Evolutionary conservation across 2,888 invertebrate genomes (phyloP), one percentile per base, ranked within the genome.

Genomic region (Baccha elongata): DNA sequence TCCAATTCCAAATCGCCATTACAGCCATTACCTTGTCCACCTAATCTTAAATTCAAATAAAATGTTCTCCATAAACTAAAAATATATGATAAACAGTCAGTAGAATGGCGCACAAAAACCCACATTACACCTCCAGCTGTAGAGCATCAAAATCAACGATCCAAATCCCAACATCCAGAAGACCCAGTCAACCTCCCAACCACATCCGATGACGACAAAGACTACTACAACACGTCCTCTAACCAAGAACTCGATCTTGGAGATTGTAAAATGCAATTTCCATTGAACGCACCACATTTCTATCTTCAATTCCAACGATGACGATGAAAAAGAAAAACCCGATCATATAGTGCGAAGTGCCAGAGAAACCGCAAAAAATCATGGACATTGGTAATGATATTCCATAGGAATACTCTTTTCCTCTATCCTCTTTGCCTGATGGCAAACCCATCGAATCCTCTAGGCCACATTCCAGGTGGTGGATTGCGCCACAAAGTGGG

Each of bases 71-170:
- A 72, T 78, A 65, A 78, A 72, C 52, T 21, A 67, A 64, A 62
- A 64, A 69, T 42, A 37, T 64, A 80, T 64, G 67, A 73, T 62
- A 67, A 78, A 71, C 64, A 13, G 10, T 60, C 35, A 35, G 8
- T 55, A 17, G 60, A 68, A 53, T 72, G 58, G 48, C 3, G 21
- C 55, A 23, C 3, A 55, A 67, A 69, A 72, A 32, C 71, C 75
- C 75, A 81, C 81, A 75, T 75, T 81, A 65, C 65, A 75, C 81
- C 75, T 81, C 81, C 81, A 81, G 80, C 75, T 81, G 75, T 71
- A 48, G 81, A 71, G 46, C 69, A n/a, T n/a, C n/a, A 80, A 58
- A 44, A 67, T 37, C 58, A 48, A 15, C 53, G 21, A 48, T 23
- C 48, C n/a, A 5, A 52, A 32, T 35, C 44, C 23, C 40, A 46